Evolutionary conservation across 2,797 vertebrate species (phyloP).

Genomic region (Etheostoma perlongum): DNA sequence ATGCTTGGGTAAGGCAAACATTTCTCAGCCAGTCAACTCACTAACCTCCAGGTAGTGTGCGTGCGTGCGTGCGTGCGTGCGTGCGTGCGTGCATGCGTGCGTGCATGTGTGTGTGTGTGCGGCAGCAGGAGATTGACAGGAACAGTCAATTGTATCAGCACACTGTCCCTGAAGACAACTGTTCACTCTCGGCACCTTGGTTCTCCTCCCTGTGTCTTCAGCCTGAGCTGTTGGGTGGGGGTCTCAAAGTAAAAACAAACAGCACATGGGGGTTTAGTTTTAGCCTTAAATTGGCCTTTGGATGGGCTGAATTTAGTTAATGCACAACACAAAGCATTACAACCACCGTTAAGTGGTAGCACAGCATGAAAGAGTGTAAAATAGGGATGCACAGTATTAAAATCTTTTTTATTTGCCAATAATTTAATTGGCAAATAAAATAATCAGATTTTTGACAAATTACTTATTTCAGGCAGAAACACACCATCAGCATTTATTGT

Average conservation of each 20-base stretch:
- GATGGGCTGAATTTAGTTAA: conserved; percentile 11
- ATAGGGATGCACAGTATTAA: conserved; percentile 24
- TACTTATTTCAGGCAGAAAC: not conserved
- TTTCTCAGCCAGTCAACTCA: conserved; percentile 57
- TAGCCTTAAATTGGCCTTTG: conserved; percentile 27
- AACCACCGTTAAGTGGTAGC: conserved; percentile 38
- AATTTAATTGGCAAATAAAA: not conserved
- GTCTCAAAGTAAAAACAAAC: not conserved
- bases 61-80: not conserved
- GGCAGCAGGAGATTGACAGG: conserved; percentile 48
- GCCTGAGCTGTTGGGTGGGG: conserved; percentile 1
- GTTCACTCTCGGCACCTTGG: conserved; percentile 1
- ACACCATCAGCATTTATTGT: not conserved
- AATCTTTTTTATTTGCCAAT: conserved; percentile 23
- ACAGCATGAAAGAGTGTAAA: conserved; percentile 34
- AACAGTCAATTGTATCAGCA: conserved; percentile 56
- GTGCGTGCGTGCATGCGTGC: conserved; percentile 14
- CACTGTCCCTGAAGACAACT: conserved; percentile 42
- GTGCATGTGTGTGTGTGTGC: conserved; percentile 1
- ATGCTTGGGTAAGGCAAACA: conserved; percentile 47
- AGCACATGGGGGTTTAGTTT: conserved; percentile 6
- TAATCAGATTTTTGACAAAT: not conserved
- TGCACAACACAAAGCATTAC: conserved; percentile 29
- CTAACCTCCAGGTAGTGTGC: conserved; percentile 53
- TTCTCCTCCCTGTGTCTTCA: conserved; percentile 22